Evolutionary conservation across 2,797 vertebrate species (phyloP).

Genomic region (Eupleurogrammus muticus): DNA sequence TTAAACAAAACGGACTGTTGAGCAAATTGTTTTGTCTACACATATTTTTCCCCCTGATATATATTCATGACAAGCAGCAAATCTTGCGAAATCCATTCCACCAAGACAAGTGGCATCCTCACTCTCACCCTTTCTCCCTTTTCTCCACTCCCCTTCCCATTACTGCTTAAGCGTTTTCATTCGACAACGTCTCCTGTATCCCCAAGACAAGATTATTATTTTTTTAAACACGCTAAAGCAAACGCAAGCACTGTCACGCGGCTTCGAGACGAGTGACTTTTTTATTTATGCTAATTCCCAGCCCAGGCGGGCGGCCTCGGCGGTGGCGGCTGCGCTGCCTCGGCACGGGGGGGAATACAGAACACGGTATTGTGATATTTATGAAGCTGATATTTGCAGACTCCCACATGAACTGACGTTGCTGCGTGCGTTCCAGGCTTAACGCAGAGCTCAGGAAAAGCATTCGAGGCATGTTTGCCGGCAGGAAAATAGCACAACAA

Average conservation of each 20-base stretch:
- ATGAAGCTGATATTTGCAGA: conserved; percentile 30
- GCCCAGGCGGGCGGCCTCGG: conserved; percentile 21
- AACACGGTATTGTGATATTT: conserved; percentile 20
- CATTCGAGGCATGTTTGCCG: conserved; percentile 7
- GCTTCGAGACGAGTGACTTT: conserved; percentile 44
- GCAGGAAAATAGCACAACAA: conserved; percentile 8
- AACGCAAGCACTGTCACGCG: conserved; percentile 22
- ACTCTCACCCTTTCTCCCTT: conserved; percentile 6
- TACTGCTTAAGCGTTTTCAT: conserved; percentile 25
- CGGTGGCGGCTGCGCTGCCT: conserved; percentile 24
- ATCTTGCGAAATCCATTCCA: conserved; percentile 9
- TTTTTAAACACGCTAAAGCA: conserved; percentile 36
- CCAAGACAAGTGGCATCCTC: conserved; percentile 14
- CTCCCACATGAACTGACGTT: conserved; percentile 12
- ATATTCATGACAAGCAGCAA: conserved; percentile 19
- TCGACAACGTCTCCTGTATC: conserved; percentile 44
- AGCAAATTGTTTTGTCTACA: conserved; percentile 30
- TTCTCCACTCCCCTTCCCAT: conserved; percentile 25
- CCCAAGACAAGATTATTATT: conserved; percentile 42
- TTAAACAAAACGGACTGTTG: conserved; percentile 33
- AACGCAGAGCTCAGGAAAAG: not conserved
- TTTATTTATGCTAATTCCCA: conserved; percentile 60
- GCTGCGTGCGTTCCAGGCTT: conserved; percentile 5
- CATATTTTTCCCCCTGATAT: conserved; percentile 31
- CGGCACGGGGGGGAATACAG: not conserved